Evolutionary conservation across 2,797 vertebrate genomes (phyloP), one percentile per base, ranked within the genome.

Genomic region (Sebastes vulpes): DNA sequence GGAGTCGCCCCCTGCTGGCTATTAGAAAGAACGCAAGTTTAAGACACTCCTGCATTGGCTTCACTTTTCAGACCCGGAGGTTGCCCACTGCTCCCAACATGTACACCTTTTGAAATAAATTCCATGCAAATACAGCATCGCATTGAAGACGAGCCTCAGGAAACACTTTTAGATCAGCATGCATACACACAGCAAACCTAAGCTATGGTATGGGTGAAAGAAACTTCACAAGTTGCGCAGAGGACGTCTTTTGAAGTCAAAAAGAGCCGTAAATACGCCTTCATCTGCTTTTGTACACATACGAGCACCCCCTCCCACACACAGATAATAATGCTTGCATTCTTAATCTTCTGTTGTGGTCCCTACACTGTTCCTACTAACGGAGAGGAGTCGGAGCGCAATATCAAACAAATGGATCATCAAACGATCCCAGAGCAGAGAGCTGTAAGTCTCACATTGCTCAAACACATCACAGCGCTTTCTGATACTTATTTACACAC

Each of bases 371-470:
- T 68, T 80, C 61, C 77, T 28, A 76, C 71, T 79, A 14, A 26
- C 59, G 7, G 75, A 73, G 56, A 79, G 10, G 72, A 83, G 72
- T 53, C 59, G 1, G 60, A 84, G 76, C 53, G 25, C 61, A 50
- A 56, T 65, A 89, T 90, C 87, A 90, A 90, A 91, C 82, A 87
- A 84, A 81, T 25, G 76, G 81, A 81, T 89, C 77, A 93, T 90
- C 82, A 92, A 88, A 76, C 71, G n/a, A 58, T 85, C 74, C 74
- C 85, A 25, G 74, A 82, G 80, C 81, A 60, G 83, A 79, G 72
- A 72, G 65, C 76, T 67, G 29, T 2, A 60, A 59, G 71, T 81
- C 90, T 88, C 77, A 50, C 50, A 77, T 31, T 25, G 12, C 74
- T 79, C 75, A 25, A 57, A 75, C 65, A 68, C 64, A 78, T 72